Percentiles rank a stretch among this genome's conserved stretches.
Conservation (phyloP, 1,140 invertebrate species). For the Drosophila subobscura region DNA sequence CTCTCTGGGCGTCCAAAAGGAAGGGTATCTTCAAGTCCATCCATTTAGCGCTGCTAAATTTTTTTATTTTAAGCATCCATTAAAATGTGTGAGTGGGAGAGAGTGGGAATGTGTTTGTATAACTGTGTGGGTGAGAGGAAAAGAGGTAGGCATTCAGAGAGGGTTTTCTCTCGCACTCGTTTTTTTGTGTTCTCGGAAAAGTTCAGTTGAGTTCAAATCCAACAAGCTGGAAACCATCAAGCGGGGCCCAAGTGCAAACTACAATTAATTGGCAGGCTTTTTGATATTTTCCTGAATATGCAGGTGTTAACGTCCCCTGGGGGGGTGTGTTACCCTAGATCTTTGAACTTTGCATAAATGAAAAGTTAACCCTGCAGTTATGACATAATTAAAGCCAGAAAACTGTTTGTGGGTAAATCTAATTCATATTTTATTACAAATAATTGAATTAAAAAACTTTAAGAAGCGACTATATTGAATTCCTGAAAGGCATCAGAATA, state of each 20-base stretch:
- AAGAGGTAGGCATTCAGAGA: conserved; percentile 1
- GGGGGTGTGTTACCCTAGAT: conserved; percentile 5
- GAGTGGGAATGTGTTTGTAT: conserved; percentile 5
- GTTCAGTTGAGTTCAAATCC: conserved; percentile 79
- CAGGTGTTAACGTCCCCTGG: conserved; percentile 35
- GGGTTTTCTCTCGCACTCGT: conserved; percentile 39
- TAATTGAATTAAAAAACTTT: background rate
- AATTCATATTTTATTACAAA: no score
- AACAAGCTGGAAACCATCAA: conserved; percentile 80
- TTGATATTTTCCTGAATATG: conserved; percentile 16
- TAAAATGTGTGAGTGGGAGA: conserved; percentile 43
- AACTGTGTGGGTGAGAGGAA: background rate
- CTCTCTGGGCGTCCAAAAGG: no score
- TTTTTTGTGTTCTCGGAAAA: conserved; percentile 59
- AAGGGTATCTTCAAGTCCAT: no score
- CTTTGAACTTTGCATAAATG: background rate
- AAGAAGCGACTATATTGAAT: no score
- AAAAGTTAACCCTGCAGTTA: background rate
- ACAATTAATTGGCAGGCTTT: conserved; percentile 66
- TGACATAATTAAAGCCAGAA: background rate
- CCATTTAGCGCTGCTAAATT: background rate
- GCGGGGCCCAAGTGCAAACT: conserved; percentile 30
- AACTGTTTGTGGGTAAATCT: no score
- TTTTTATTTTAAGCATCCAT: conserved; percentile 71
- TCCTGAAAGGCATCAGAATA: no score